These are phyloP conservation scores for Chionomys nivalis DNA, from an alignment of 2,113 vertebrate species.

Conservation along the genomic window DNA sequence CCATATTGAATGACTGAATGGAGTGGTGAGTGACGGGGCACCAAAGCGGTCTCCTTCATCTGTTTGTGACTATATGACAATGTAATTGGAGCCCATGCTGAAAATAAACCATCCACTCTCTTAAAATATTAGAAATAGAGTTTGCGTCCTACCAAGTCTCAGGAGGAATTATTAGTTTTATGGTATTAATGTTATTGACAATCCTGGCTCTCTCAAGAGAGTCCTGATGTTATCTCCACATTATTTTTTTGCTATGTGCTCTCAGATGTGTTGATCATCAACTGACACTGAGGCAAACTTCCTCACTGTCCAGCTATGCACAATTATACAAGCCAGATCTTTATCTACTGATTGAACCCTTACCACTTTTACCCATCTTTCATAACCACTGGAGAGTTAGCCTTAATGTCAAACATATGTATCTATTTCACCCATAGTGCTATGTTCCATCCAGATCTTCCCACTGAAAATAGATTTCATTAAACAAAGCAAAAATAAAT, in stretches of 20 bases:
- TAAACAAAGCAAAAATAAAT: background rate
- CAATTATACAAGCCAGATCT: constrained; percentile 31
- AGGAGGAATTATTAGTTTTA: constrained; percentile 62
- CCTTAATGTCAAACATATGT: constrained; percentile 41
- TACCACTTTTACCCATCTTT: background rate
- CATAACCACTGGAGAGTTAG: background rate
- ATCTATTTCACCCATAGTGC: background rate
- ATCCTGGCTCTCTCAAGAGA: background rate
- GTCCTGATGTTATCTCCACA: background rate
- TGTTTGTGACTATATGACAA: background rate
- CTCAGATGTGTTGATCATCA: background rate
- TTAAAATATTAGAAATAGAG: background rate
- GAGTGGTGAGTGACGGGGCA: background rate
- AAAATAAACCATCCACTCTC: background rate
- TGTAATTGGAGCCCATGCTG: background rate
- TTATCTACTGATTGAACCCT: constrained; percentile 59
- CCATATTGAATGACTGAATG: background rate
- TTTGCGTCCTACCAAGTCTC: background rate
- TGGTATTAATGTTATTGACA: background rate
- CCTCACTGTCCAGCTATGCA: background rate
- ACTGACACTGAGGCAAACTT: background rate
- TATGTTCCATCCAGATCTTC: background rate
- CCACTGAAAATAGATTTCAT: background rate
- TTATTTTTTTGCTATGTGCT: background rate
- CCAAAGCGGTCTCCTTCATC: background rate